Evolutionary conservation across 2,113 vertebrate genomes (phyloP).

Genomic region (Argyrosomus japonicus): DNA sequence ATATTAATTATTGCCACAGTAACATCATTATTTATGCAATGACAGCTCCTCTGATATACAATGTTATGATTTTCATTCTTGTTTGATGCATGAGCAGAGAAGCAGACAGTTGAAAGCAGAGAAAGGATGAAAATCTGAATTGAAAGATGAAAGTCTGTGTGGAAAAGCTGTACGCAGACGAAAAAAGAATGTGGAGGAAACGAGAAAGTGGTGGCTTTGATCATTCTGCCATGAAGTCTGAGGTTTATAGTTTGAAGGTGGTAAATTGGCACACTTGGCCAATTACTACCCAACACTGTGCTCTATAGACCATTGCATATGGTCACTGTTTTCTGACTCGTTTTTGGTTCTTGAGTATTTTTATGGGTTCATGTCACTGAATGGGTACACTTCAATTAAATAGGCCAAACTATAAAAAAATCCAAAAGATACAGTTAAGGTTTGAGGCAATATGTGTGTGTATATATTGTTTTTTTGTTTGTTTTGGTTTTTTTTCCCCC

Average conservation of each 20-base stretch:
- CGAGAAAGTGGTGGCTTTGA: constrained; percentile 73
- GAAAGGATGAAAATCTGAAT: constrained; percentile 53
- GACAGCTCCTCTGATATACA: constrained; percentile 45
- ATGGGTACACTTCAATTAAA: constrained; percentile 19
- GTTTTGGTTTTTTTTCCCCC: neutral
- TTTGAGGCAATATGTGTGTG: neutral
- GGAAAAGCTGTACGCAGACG: constrained; percentile 39
- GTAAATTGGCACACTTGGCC: constrained; percentile 64
- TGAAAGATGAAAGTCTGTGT: constrained; percentile 75
- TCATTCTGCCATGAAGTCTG: constrained; percentile 71
- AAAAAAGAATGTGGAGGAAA: constrained; percentile 41
- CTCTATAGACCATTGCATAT: constrained; percentile 36
- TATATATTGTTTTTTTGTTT: neutral
- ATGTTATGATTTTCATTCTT: constrained; percentile 40
- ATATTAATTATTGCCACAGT: constrained; percentile 52
- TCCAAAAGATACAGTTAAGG: neutral
- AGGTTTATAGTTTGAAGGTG: constrained; percentile 66
- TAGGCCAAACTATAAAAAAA: neutral
- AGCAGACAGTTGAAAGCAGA: constrained; percentile 61
- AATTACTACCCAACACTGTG: constrained; percentile 55
- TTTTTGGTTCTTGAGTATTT: constrained; percentile 30
- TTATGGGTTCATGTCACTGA: constrained; percentile 1
- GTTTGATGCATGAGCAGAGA: constrained; percentile 52
- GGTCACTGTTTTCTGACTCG: constrained; percentile 35
- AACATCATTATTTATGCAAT: constrained; percentile 62